A percentile compares a stretch with the other conserved stretches of the same genome.
Conservation (phyloP, 2,113 vertebrate species). For the Anarrhichthys ocellatus region DNA sequence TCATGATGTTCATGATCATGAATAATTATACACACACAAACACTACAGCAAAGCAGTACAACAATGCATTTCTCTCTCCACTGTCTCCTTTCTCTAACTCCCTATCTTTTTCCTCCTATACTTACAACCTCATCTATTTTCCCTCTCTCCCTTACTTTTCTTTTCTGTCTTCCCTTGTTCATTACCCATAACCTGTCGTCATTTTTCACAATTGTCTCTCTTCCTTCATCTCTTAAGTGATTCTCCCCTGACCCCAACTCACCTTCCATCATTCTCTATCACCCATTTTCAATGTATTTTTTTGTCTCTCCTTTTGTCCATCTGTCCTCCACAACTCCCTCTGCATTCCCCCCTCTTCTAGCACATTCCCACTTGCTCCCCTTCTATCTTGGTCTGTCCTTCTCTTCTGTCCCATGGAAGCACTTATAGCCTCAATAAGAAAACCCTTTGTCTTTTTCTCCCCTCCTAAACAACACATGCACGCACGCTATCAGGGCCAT, state of each 20-base stretch:
- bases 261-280: slow-evolving; percentile 4
- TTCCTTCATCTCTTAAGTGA: slow-evolving; percentile 7
- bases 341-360: background rate
- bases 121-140: slow-evolving; percentile 1
- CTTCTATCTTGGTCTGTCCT: slow-evolving; percentile 34
- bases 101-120: background rate
- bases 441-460: slow-evolving; percentile 68
- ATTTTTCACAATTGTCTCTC: background rate
- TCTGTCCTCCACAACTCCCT: background rate
- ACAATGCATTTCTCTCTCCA: background rate
- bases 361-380: slow-evolving; percentile 15
- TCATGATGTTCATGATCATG: slow-evolving; percentile 43
- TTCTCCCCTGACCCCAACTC: background rate
- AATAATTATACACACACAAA: slow-evolving; percentile 41
- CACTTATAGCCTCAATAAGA: slow-evolving; percentile 54
- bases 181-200: background rate
- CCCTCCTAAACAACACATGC: slow-evolving; percentile 66
- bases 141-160: background rate
- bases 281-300: slow-evolving; percentile 27
- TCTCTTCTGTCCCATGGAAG: slow-evolving; percentile 45
- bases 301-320: slow-evolving; percentile 1
- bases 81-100: background rate
- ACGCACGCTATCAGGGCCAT: slow-evolving; percentile 76
- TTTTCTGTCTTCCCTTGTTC: background rate
- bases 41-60: slow-evolving; percentile 16